These are phyloP conservation scores for Colostygia pectinataria DNA, from an alignment of 2,888 invertebrate species.

Conservation along the genomic window DNA sequence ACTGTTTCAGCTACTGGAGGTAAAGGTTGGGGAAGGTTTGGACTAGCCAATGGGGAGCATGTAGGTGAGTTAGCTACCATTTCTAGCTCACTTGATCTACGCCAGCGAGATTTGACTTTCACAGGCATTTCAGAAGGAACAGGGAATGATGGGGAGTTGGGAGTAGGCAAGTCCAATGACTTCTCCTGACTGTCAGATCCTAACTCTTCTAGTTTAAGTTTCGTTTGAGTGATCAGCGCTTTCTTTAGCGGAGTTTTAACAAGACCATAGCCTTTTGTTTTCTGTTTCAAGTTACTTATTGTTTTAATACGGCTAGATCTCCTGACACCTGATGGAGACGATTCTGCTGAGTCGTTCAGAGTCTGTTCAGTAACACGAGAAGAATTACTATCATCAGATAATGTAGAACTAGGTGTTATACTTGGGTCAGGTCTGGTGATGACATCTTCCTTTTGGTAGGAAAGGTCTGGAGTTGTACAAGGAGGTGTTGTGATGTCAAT, in stretches of 20 bases:
- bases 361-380: slow-evolving; percentile 65
- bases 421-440: slow-evolving; percentile 70
- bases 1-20: slow-evolving; percentile 51
- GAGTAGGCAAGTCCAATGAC: slow-evolving; percentile 51
- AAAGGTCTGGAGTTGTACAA: slow-evolving; percentile 58
- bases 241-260: slow-evolving; percentile 82
- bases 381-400: slow-evolving; percentile 77
- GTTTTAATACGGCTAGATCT: slow-evolving; percentile 90
- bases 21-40: slow-evolving; percentile 59
- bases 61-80: slow-evolving; percentile 80
- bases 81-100: slow-evolving; percentile 89
- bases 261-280: slow-evolving; percentile 85
- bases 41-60: slow-evolving; percentile 68
- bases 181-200: slow-evolving; percentile 81
- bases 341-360: slow-evolving; percentile 74
- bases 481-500: slow-evolving; percentile 48
- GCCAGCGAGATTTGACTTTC: slow-evolving; percentile 91
- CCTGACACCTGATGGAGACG: slow-evolving; percentile 84
- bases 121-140: slow-evolving; percentile 85
- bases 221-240: slow-evolving; percentile 76
- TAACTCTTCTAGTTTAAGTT: slow-evolving; percentile 82
- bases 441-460: slow-evolving; percentile 52
- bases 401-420: slow-evolving; percentile 70
- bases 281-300: slow-evolving; percentile 86
- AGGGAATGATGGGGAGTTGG: slow-evolving; percentile 70